Base-by-base conservation (phyloP, 2,888 invertebrate genomes). In the Halocaridina rubra region DNA sequence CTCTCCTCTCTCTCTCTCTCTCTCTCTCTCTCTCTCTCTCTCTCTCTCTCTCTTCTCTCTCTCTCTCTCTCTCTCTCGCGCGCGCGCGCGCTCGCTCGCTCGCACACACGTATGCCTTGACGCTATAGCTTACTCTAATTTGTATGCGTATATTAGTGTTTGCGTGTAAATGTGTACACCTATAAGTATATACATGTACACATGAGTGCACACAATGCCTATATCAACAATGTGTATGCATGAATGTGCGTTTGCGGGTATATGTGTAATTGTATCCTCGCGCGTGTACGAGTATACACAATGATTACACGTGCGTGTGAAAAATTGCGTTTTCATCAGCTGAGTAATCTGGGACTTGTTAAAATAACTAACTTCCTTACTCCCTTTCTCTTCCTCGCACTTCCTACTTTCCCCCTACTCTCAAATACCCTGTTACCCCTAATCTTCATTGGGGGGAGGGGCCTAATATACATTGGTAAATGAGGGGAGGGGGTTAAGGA, bases 1-100 rank as follows among this genome's bases (percentile, higher is more conserved):
- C 29, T 29, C 29, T 29, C 29, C 64, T 64, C 64, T 64, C 64
- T 64, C 64, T 64, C 64, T 64, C 64, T 64, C 64, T 64, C 64
- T 64, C 64, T 24, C 64, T 64, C 64, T 64, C 64, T 64, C 64
- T 64, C 64, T 64, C 64, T 64, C 64, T 64, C 64, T 64, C 64
- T 64, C 64, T 64, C 61, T 64, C 64, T 22, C 64, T 64, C 19
- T 64, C 64, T 64, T 22, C 24, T 64, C 19, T 64, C 19, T n/a
- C 59, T 59, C 59, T 59, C 59, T 59, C 59, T 59, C 59, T 59
- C 59, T 19, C 64, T 19, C 64, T 64, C 64, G 24, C 64, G 5
- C 22, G 7, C 22, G 7, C 13, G 24, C 64, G 24, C 64, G 24
- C 64, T 64, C 64, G 24, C 64, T 64, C 64, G 24, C 64, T 64